Evolutionary conservation across 2,888 invertebrate species (phyloP), one percentile per base, ranked within the genome.

Genomic region (Xestobium rufovillosum): DNA sequence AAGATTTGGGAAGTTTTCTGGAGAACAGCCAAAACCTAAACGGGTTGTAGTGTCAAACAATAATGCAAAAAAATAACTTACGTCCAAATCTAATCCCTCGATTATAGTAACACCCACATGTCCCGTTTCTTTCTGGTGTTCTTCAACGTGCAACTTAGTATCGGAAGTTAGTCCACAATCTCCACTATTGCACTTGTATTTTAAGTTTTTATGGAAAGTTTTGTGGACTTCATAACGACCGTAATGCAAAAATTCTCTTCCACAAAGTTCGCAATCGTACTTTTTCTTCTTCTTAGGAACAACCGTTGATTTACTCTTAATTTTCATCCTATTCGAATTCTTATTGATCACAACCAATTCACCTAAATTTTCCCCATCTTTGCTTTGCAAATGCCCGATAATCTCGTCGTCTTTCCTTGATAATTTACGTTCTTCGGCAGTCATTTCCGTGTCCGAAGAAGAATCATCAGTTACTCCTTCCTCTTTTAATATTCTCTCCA

Each of bases 401-500:
- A 81, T 67, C 61, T 80, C 73, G 30, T 57, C 53, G 14, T 49
- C 47, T 42, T 26, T 34, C 15, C 13, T 36, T 34, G 23, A 6
- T 28, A 34, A 37, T 30, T 45, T 37, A 27, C 26, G 30, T 15
- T 52, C 49, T 16, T 50, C 51, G 12, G 45, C 43, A 37, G 60
- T 49, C 11, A 55, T 56, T 11, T 52, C 45, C 1, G 49, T 47
- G 36, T 57, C 53, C 50, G 59, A 47, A 45, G 77, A 77, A 26
- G 70, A 71, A 17, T 71, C 76, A 37, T 80, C 81, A 14, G 75
- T 76, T 8, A 83, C 74, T 1, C 82, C 83, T 61, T 81, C 80
- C 52, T 82, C 78, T 50, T 73, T 72, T 48, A 83, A 78, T 47
- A 83, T 79, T 45, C 78, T 70, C 51, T 83, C 83, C 32, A 84